Evolutionary conservation across 2,797 vertebrate species (phyloP).

Genomic region (Gymnothorax javanicus): DNA sequence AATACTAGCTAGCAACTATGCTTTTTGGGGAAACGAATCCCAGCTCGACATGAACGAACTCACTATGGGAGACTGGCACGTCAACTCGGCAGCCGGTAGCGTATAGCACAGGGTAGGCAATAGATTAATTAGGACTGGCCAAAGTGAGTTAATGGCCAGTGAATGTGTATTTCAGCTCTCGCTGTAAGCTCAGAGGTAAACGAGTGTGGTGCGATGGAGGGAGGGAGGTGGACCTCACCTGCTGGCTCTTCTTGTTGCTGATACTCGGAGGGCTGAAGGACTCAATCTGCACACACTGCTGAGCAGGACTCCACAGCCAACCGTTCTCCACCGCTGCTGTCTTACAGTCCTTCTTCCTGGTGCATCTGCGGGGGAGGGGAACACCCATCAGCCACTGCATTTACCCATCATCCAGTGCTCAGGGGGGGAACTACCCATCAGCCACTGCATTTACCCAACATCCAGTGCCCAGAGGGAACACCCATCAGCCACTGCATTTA

Average conservation of each 20-base stretch:
- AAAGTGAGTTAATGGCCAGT: neutral
- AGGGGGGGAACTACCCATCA: neutral
- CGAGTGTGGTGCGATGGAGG: neutral
- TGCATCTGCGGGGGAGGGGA: slow-evolving; percentile 76
- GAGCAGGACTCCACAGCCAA: slow-evolving; percentile 91
- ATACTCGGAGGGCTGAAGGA: slow-evolving; percentile 86
- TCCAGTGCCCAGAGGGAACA: neutral
- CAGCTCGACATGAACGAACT: neutral
- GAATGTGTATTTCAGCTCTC: neutral
- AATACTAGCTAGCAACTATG: too few species aligned
- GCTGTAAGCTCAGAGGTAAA: neutral
- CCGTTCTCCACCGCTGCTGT: slow-evolving; percentile 81
- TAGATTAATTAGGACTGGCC: slow-evolving; percentile 6
- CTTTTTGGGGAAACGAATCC: neutral
- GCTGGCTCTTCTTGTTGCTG: slow-evolving; percentile 78
- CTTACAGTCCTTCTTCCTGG: slow-evolving; percentile 82
- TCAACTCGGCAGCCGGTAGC: neutral
- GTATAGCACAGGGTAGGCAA: neutral
- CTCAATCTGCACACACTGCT: slow-evolving; percentile 81
- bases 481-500: neutral
- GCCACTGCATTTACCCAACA: neutral
- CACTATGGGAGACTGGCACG: neutral
- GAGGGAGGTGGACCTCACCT: slow-evolving; percentile 52
- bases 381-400: slow-evolving; percentile 47
- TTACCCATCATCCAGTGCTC: neutral